phyloP scores from a whole-genome alignment of 2,888 invertebrate genomes.

The Drosophila percnosoma region DNA sequence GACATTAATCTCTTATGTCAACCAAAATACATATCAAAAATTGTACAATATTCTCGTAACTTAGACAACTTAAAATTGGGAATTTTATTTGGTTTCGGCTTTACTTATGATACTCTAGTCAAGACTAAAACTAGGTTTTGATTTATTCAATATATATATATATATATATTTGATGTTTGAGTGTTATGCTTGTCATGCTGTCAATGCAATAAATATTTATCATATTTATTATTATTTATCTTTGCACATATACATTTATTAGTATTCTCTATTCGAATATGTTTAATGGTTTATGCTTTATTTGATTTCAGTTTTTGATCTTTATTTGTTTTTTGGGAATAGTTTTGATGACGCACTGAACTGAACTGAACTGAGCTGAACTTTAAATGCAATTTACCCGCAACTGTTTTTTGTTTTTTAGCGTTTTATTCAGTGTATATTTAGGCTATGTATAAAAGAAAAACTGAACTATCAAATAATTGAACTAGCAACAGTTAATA shows the following conservation, averaged over 20 bases:
- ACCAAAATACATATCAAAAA: constrained; percentile 50
- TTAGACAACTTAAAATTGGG: background rate
- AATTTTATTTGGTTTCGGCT: background rate
- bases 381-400: constrained; percentile 71
- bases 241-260: constrained; percentile 38
- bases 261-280: constrained; percentile 29
- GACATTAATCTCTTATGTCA: constrained; percentile 38
- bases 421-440: constrained; percentile 10
- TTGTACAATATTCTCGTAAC: constrained; percentile 6
- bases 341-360: constrained; percentile 42
- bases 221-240: constrained; percentile 48
- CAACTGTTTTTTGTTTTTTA: constrained; percentile 38
- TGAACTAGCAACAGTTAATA: constrained; percentile 62
- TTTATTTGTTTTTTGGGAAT: constrained; percentile 29
- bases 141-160: constrained; percentile 25
- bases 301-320: constrained; percentile 69
- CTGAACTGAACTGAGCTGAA: constrained; percentile 43
- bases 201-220: constrained; percentile 23
- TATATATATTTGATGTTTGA: constrained; percentile 7
- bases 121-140: constrained; percentile 20
- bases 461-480: constrained; percentile 26
- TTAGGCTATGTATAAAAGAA: constrained; percentile 20
- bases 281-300: constrained; percentile 45
- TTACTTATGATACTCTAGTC: constrained; percentile 21
- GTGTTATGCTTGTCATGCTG: constrained; percentile 5